A percentile compares a stretch with the other conserved stretches of the same genome.
These are phyloP conservation scores for Limnephilus lunatus DNA, from an alignment of 2,888 invertebrate genomes.

Conservation along the genomic window DNA sequence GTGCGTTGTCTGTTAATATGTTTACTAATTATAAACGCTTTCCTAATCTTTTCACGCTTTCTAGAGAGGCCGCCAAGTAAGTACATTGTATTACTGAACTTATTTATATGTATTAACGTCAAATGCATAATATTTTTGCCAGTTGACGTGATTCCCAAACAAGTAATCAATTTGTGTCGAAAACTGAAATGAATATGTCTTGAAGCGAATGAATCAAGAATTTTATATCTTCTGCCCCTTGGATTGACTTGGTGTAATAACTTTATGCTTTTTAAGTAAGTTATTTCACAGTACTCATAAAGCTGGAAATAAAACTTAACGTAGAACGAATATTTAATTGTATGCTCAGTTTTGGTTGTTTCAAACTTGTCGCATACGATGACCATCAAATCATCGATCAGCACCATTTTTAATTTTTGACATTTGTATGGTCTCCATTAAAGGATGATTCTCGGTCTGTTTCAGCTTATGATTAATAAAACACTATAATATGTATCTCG, in stretches of 20 bases:
- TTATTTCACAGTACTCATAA: not conserved
- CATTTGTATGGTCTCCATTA: no score
- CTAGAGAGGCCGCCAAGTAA: conserved; percentile 79
- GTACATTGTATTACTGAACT: conserved; percentile 68
- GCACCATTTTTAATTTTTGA: no score
- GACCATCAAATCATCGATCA: no score
- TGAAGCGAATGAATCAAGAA: no score
- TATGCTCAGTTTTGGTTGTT: not conserved
- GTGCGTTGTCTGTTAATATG: not conserved
- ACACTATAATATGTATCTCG: no score
- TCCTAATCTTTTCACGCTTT: conserved; percentile 71
- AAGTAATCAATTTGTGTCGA: not conserved
- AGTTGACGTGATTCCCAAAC: not conserved
- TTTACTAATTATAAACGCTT: not conserved
- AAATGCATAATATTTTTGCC: not conserved
- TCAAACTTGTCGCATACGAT: no score
- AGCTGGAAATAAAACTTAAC: not conserved
- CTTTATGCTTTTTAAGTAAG: not conserved
- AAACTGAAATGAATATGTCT: not conserved
- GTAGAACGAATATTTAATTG: not conserved
- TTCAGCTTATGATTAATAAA: no score
- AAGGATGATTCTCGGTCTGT: no score
- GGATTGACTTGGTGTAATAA: not conserved
- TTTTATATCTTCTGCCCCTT: no score
- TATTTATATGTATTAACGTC: not conserved